A percentile compares a stretch with the other conserved stretches of the same genome.
These are phyloP conservation scores for Acrobasis suavella DNA, from an alignment of 2,888 invertebrate species.

Conservation along the genomic window DNA sequence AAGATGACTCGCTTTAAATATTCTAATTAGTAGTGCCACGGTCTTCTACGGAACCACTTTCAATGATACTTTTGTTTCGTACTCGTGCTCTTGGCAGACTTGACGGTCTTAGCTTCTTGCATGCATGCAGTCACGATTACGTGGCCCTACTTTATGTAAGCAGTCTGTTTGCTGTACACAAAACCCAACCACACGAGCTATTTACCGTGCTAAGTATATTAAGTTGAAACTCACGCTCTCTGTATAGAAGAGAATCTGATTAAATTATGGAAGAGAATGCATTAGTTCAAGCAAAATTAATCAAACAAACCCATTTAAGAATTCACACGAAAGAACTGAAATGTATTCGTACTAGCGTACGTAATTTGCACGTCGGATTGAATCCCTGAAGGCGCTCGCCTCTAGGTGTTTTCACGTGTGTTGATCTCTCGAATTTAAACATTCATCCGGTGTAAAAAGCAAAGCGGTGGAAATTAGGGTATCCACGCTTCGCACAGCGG, in stretches of 20 bases:
- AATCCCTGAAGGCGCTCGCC: constrained; percentile 25
- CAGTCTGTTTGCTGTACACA: background rate
- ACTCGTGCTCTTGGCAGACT: constrained; percentile 9
- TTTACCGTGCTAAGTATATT: constrained; percentile 5
- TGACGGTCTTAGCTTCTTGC: constrained; percentile 10
- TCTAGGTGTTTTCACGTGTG: constrained; percentile 42
- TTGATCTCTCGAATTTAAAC: constrained; percentile 52
- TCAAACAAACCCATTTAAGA: constrained; percentile 2
- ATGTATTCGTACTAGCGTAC: constrained; percentile 7
- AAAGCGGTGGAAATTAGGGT: constrained; percentile 52
- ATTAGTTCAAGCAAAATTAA: background rate
- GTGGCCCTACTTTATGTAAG: constrained; percentile 3
- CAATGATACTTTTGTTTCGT: constrained; percentile 22
- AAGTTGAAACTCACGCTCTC: background rate
- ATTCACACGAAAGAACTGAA: background rate
- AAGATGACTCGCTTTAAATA: constrained; percentile 52
- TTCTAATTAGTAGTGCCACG: constrained; percentile 54
- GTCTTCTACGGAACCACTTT: constrained; percentile 29
- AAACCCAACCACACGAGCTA: background rate
- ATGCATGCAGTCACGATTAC: constrained; percentile 4
- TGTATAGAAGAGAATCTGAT: background rate
- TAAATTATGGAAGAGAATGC: constrained; percentile 1
- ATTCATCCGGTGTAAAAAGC: constrained; percentile 50
- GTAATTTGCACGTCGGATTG: constrained; percentile 28
- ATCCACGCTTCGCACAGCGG: constrained; percentile 33